Conservation (phyloP, 2,888 invertebrate genomes). For the Pristionchus exspectatus region DNA sequence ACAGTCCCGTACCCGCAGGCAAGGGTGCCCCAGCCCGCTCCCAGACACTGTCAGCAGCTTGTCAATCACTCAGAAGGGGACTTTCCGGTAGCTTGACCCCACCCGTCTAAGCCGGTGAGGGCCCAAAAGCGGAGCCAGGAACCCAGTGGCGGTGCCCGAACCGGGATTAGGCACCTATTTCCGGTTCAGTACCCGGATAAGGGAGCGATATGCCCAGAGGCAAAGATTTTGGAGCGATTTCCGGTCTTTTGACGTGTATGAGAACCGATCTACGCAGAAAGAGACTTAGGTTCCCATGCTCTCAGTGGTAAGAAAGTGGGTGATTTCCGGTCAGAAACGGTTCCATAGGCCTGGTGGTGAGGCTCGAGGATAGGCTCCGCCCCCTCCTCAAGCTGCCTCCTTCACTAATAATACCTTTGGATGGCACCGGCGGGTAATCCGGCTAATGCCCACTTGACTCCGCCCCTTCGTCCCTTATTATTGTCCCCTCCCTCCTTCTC, state of each 20-base stretch:
- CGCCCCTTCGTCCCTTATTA: background rate
- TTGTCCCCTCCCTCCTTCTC: background rate
- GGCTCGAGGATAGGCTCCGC: background rate
- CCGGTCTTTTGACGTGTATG: background rate
- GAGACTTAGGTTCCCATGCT: background rate
- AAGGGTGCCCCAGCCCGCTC: background rate
- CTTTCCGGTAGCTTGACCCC: background rate
- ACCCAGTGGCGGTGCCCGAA: background rate
- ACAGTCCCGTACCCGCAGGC: background rate
- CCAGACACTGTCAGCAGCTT: background rate
- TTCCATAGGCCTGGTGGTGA: background rate
- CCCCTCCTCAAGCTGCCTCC: constrained; percentile 35
- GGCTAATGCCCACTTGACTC: constrained; percentile 34
- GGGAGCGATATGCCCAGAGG: background rate
- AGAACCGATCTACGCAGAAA: too few species aligned
- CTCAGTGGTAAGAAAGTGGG: background rate
- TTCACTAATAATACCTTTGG: constrained; percentile 22
- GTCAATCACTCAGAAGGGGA: constrained; percentile 10
- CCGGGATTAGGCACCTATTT: background rate
- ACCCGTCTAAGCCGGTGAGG: background rate
- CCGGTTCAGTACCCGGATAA: background rate
- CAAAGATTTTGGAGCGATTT: background rate
- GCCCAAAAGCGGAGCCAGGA: background rate
- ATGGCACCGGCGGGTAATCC: constrained; percentile 3
- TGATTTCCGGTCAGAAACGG: background rate